These are phyloP conservation scores for Microctenopoma lineatum DNA, from an alignment of 2,797 vertebrate species.

Conservation along the genomic window DNA sequence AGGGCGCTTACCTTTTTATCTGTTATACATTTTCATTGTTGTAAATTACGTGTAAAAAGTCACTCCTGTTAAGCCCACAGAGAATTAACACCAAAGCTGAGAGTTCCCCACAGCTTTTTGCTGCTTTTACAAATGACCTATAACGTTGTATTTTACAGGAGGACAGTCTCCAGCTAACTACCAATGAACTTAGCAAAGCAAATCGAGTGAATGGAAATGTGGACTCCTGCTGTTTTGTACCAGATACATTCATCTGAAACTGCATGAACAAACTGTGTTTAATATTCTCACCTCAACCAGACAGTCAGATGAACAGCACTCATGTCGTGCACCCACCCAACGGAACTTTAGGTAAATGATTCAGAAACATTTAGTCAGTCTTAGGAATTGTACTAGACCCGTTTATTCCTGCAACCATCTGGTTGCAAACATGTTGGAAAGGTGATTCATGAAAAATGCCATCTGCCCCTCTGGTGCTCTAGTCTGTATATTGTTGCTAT, in stretches of 20 bases:
- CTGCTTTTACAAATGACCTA: no score
- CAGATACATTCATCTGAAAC: no score
- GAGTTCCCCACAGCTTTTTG: no score
- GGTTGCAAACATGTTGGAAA: slow-evolving; percentile 64
- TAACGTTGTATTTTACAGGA: no score
- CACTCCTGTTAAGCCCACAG: neutral
- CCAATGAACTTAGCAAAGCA: no score
- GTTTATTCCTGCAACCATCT: slow-evolving; percentile 53
- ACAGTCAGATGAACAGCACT: neutral
- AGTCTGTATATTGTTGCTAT: slow-evolving; percentile 58
- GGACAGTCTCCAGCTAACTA: no score
- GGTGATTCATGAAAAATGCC: slow-evolving; percentile 69
- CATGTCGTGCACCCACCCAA: neutral
- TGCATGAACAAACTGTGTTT: no score
- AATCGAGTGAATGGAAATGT: no score
- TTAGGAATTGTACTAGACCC: slow-evolving; percentile 12
- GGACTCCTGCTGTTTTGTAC: no score
- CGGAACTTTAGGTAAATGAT: neutral
- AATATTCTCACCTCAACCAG: neutral
- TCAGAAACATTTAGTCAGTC: neutral
- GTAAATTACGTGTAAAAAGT: neutral
- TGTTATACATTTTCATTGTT: no score
- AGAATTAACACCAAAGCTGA: neutral
- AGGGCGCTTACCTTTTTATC: neutral
- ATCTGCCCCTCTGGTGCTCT: slow-evolving; percentile 58